phyloP scores from a whole-genome alignment of 2,113 vertebrate species.

The Nettapus auritus region DNA sequence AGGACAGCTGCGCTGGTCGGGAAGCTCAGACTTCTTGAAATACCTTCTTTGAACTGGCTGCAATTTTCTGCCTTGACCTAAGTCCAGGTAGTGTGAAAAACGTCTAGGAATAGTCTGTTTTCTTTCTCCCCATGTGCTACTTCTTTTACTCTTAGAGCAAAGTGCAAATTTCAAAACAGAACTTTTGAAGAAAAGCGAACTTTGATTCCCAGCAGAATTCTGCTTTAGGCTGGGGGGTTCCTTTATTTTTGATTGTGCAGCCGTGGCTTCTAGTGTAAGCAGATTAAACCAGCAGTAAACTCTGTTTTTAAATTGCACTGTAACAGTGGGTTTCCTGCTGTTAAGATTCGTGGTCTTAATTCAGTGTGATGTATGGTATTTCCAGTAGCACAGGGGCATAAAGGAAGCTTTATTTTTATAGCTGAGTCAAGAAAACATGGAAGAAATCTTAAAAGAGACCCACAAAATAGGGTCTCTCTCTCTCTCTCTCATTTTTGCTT shows the following conservation, averaged over 20 bases:
- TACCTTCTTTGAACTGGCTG: not conserved
- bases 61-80: not conserved
- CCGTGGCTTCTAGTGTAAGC: not conserved
- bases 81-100: not conserved
- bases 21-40: not conserved
- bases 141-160: not conserved
- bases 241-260: constrained; percentile 3
- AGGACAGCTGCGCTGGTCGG: too few species aligned
- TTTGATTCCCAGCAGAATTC: constrained; percentile 43
- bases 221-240: not conserved
- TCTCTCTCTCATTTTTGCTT: not conserved
- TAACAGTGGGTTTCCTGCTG: not conserved
- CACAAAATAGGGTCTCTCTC: not conserved
- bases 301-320: not conserved
- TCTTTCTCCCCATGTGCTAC: not conserved
- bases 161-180: constrained; percentile 39
- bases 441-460: not conserved
- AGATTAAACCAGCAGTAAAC: not conserved
- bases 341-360: not conserved
- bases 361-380: not conserved
- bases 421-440: not conserved
- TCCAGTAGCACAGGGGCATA: not conserved
- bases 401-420: not conserved
- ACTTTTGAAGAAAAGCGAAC: not conserved
- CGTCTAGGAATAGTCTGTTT: accelerated